Conservation (phyloP, 2,113 vertebrate genomes). For the Psammodynastes pulverulentus region DNA sequence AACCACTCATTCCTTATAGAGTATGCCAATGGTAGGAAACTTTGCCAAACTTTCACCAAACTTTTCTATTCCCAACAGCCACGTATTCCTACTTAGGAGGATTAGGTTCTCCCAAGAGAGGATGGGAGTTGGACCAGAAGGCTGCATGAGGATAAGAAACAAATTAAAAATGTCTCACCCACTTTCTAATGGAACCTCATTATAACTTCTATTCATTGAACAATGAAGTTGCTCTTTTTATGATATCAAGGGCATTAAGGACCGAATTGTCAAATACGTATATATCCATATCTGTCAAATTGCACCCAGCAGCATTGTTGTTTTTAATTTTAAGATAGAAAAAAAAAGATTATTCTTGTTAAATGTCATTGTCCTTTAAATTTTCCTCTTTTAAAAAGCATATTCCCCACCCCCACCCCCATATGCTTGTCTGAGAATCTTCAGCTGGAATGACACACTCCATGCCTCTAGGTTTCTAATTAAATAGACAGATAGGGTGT, state of each 20-base stretch:
- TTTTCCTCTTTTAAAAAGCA: constrained; percentile 1
- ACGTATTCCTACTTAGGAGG: neutral
- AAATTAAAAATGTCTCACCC: too few species aligned
- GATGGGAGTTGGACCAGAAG: neutral
- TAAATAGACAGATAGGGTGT: constrained; percentile 60
- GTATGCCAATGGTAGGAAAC: neutral
- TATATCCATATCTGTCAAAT: neutral
- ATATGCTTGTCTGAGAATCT: constrained; percentile 38
- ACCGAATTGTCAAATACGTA: neutral
- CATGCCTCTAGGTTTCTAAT: constrained; percentile 66
- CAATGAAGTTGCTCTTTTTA: neutral
- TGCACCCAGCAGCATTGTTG: neutral
- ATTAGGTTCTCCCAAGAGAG: neutral
- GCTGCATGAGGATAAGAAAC: neutral
- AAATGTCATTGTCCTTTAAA: constrained; percentile 19
- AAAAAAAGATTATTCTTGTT: neutral
- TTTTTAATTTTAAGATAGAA: neutral
- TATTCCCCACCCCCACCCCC: neutral
- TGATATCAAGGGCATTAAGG: neutral
- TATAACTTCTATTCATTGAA: neutral
- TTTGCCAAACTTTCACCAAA: neutral
- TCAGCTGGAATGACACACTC: constrained; percentile 43
- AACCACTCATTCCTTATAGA: neutral
- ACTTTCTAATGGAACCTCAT: neutral
- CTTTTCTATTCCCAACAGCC: neutral